Percentiles rank a stretch among this genome's conserved stretches.
Evolutionary conservation across 2,113 vertebrate species (phyloP).

Genomic region (Dipodomys stephensi): DNA sequence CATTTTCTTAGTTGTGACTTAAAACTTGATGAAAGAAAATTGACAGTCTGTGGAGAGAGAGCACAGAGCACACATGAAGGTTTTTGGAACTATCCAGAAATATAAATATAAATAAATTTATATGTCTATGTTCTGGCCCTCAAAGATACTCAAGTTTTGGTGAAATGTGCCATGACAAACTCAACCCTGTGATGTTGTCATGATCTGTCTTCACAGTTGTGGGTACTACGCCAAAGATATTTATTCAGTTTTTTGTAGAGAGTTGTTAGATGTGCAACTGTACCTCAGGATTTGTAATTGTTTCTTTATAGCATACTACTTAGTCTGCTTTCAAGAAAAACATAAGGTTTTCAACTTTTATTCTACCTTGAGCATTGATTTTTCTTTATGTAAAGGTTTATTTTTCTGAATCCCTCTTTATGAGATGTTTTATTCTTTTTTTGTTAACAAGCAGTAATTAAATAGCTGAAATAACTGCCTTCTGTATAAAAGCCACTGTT

Average conservation of each 20-base stretch:
- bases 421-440: not conserved
- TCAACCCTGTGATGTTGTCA: rapidly evolving
- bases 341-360: not conserved
- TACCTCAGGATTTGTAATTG: not conserved
- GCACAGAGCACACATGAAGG: too few species aligned
- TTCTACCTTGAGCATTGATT: not conserved
- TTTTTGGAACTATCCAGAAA: not conserved
- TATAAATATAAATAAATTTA: not conserved
- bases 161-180: not conserved
- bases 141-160: not conserved
- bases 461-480: too few species aligned
- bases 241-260: not conserved
- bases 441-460: not conserved
- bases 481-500: too few species aligned
- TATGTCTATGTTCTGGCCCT: not conserved
- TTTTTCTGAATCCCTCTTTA: not conserved
- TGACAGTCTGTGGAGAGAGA: not conserved
- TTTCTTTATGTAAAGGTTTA: not conserved
- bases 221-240: not conserved
- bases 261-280: not conserved
- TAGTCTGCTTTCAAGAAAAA: not conserved
- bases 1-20: not conserved
- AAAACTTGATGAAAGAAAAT: not conserved
- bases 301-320: not conserved
- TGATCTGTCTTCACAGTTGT: not conserved